phyloP scores from a whole-genome alignment of 2,113 vertebrate genomes.

The Scytalopus superciliaris region DNA sequence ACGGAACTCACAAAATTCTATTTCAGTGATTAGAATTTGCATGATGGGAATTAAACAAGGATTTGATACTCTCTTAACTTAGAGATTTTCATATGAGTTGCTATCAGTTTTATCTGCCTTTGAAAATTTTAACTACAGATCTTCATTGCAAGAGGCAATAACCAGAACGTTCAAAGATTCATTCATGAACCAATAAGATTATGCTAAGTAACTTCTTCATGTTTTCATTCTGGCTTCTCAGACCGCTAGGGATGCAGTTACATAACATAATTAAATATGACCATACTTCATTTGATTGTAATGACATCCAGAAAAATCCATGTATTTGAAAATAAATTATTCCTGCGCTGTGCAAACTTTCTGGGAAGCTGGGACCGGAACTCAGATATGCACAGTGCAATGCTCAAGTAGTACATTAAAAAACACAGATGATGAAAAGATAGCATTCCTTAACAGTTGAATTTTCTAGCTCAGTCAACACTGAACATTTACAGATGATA shows the following conservation, averaged over 20 bases:
- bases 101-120: slow-evolving; percentile 36
- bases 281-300: slow-evolving; percentile 12
- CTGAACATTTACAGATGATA: slow-evolving; percentile 3
- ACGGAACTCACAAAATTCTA: slow-evolving; percentile 20
- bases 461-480: slow-evolving; percentile 16
- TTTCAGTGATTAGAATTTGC: slow-evolving; percentile 56
- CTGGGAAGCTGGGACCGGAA: slow-evolving; percentile 35
- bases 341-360: slow-evolving; percentile 1
- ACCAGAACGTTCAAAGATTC: slow-evolving; percentile 27
- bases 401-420: slow-evolving; percentile 12
- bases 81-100: slow-evolving; percentile 24
- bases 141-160: background rate
- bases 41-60: slow-evolving; percentile 3
- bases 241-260: slow-evolving; percentile 31
- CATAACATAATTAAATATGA: slow-evolving; percentile 36
- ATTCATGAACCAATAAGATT: slow-evolving; percentile 25
- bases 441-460: slow-evolving; percentile 8
- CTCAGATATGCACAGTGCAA: background rate
- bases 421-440: slow-evolving; percentile 38
- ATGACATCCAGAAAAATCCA: slow-evolving; percentile 8
- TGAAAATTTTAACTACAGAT: slow-evolving; percentile 48
- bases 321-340: slow-evolving; percentile 24
- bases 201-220: background rate
- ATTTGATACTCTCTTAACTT: slow-evolving; percentile 43
- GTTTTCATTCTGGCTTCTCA: slow-evolving; percentile 33